These are phyloP conservation scores for Manis pentadactyla DNA, from an alignment of 2,797 vertebrate genomes.

Conservation along the genomic window DNA sequence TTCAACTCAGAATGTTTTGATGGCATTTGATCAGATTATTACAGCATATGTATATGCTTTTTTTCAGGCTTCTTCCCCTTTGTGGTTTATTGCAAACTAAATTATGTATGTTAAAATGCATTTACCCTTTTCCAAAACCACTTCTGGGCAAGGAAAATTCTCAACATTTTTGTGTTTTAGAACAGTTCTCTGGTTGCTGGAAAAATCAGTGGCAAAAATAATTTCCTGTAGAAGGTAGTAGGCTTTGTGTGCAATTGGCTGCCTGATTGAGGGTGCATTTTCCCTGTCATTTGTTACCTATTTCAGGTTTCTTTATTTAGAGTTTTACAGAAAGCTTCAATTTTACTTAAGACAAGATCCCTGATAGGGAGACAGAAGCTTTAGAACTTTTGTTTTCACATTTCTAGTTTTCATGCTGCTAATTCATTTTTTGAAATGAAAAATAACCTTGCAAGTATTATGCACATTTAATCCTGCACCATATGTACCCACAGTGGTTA, in stretches of 20 bases:
- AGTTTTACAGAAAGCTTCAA: conserved; percentile 9
- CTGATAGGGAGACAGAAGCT: neutral
- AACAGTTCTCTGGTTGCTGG: conserved; percentile 61
- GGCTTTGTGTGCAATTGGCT: conserved; percentile 1
- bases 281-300: conserved; percentile 42
- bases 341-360: conserved; percentile 52
- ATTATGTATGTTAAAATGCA: conserved; percentile 75
- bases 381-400: conserved; percentile 53
- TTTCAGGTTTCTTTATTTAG: conserved; percentile 60
- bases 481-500: conserved; percentile 81
- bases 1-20: conserved; percentile 21
- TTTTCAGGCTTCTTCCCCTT: conserved; percentile 42
- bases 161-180: conserved; percentile 68
- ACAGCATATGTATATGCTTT: conserved; percentile 18
- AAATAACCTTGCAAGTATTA: conserved; percentile 53
- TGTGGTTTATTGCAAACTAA: conserved; percentile 83
- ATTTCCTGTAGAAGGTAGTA: conserved; percentile 32
- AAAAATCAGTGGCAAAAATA: conserved; percentile 63
- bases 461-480: conserved; percentile 65
- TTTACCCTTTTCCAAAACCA: conserved; percentile 74
- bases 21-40: conserved; percentile 72
- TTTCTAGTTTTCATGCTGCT: conserved; percentile 58
- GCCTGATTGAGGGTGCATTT: neutral
- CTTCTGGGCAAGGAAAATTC: conserved; percentile 68
- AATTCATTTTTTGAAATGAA: conserved; percentile 68